Conservation (phyloP, 2,113 vertebrate genomes). For the Triplophysa tibetana region DNA sequence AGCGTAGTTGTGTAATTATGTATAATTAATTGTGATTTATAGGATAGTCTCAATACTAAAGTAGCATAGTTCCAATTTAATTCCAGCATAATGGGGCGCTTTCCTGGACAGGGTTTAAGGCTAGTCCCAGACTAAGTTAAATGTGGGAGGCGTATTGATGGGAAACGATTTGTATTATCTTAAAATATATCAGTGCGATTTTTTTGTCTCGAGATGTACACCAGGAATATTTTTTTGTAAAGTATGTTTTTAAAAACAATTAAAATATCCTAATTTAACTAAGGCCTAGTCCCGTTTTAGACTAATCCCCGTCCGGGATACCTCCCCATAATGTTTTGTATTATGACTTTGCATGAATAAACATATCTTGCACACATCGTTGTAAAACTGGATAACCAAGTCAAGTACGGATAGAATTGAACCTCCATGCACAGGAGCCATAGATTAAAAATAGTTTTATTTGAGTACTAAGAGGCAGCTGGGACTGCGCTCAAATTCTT, state of each 20-base stretch:
- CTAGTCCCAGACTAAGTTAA: no score
- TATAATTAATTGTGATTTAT: background rate
- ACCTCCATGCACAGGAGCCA: conserved; percentile 43
- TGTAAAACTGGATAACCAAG: background rate
- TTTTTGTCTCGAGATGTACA: no score
- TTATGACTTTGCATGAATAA: background rate
- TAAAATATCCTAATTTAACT: no score
- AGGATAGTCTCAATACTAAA: background rate
- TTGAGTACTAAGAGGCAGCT: conserved; percentile 64
- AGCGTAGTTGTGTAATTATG: background rate
- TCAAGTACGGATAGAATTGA: conserved; percentile 1
- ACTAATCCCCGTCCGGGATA: no score
- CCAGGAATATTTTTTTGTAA: no score
- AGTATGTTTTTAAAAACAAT: no score
- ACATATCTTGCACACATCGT: no score
- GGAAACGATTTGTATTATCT: no score
- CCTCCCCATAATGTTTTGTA: background rate
- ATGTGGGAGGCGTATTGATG: no score
- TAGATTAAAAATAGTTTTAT: conserved; percentile 75
- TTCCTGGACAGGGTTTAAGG: no score
- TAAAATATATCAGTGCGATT: no score
- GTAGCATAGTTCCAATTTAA: background rate
- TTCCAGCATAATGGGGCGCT: background rate
- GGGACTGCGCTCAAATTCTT: conserved; percentile 70
- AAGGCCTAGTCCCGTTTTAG: no score